These are phyloP conservation scores for Leptobrachium ailaonicum DNA, from an alignment of 2,113 vertebrate genomes.

Conservation along the genomic window DNA sequence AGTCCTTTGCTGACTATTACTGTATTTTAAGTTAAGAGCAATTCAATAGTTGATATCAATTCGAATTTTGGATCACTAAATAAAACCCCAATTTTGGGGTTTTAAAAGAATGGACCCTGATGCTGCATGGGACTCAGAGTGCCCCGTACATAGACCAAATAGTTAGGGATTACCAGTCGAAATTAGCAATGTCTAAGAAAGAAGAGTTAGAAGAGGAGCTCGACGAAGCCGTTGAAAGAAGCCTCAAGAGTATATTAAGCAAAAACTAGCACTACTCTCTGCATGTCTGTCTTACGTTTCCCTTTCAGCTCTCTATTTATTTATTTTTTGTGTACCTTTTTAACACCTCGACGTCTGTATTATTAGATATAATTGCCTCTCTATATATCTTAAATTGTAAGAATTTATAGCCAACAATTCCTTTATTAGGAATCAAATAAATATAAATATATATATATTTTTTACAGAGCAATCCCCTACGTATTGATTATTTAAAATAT, in stretches of 20 bases:
- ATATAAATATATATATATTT: constrained; percentile 64
- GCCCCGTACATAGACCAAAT: constrained; percentile 98
- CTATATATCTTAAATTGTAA: constrained; percentile 71
- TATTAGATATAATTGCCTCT: constrained; percentile 61
- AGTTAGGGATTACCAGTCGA: constrained; percentile 96
- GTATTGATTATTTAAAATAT: constrained; percentile 62
- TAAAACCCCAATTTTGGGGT: too few relatives aligned
- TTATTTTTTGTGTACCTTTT: constrained; percentile 53
- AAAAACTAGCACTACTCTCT: constrained; percentile 75
- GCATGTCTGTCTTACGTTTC: constrained; percentile 65
- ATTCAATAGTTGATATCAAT: too few relatives aligned
- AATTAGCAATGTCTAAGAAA: constrained; percentile 99
- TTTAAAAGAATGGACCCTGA: constrained; percentile 96
- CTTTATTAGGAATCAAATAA: constrained; percentile 66
- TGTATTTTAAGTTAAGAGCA: too few relatives aligned
- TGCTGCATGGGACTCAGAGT: constrained; percentile 97
- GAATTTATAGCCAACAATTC: constrained; percentile 67
- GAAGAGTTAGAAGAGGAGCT: constrained; percentile 97
- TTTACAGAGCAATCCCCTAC: constrained; percentile 62
- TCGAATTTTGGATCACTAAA: too few relatives aligned
- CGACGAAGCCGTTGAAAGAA: constrained; percentile 94
- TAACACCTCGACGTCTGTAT: constrained; percentile 50
- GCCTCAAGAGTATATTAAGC: constrained; percentile 90
- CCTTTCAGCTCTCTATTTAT: constrained; percentile 39
- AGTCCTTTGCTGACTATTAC: too few relatives aligned